These are phyloP conservation scores for Melanotaenia parkinsoni DNA, from an alignment of 2,797 vertebrate species.

Conservation along the genomic window DNA sequence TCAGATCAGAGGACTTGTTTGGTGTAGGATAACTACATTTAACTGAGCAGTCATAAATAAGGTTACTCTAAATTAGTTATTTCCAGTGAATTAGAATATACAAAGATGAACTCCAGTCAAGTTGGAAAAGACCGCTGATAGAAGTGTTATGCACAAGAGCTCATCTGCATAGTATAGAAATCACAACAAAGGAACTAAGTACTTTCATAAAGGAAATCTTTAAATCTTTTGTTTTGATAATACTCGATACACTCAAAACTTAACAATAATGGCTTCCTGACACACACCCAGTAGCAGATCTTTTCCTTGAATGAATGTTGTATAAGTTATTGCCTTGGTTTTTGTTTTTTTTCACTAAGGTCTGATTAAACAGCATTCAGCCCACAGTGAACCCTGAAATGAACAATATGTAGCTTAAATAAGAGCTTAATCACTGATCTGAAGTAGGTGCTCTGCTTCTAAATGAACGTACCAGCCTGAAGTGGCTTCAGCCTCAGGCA, in stretches of 20 bases:
- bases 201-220: background rate
- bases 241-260: background rate
- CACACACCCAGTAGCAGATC: background rate
- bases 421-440: conserved; percentile 30
- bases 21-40: background rate
- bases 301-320: conserved; percentile 3
- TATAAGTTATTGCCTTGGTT: conserved; percentile 1
- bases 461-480: conserved; percentile 14
- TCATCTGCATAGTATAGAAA: background rate
- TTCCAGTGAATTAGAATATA: background rate
- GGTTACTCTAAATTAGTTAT: background rate
- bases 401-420: conserved; percentile 22
- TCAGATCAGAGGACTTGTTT: background rate
- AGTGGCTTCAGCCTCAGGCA: conserved; percentile 32
- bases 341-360: background rate
- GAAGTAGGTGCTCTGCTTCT: conserved; percentile 15
- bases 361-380: conserved; percentile 19
- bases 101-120: background rate
- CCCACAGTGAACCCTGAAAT: conserved; percentile 9
- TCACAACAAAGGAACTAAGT: background rate
- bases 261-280: background rate
- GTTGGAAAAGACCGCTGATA: background rate
- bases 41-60: background rate
- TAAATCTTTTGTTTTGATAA: background rate
- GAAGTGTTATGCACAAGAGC: background rate